Evolutionary conservation across 2,113 vertebrate genomes (phyloP).

Genomic region (Noturus placidus): DNA sequence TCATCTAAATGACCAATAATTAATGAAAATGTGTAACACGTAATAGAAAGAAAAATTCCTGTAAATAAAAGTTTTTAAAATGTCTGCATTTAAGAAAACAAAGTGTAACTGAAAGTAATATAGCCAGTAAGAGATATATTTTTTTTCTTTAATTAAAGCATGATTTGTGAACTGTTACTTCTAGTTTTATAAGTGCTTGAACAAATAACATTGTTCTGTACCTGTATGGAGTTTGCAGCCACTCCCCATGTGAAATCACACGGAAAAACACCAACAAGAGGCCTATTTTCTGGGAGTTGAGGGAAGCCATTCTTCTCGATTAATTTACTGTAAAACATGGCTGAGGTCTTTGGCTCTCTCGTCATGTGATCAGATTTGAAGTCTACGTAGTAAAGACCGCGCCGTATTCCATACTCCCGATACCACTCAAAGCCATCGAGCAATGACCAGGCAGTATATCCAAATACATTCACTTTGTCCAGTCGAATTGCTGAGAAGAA

Average conservation of each 20-base stretch:
- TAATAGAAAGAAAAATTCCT: background rate
- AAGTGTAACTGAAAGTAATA: background rate
- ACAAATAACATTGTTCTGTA: conserved; percentile 57
- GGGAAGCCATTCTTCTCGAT: conserved; percentile 93
- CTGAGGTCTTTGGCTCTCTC: conserved; percentile 89
- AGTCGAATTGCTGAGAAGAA: conserved; percentile 78
- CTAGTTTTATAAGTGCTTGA: background rate
- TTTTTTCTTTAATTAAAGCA: background rate
- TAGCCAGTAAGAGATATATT: background rate
- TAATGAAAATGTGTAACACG: background rate
- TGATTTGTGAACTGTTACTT: background rate
- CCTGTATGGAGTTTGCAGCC: conserved; percentile 88
- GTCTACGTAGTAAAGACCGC: conserved; percentile 92
- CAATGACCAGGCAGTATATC: conserved; percentile 96
- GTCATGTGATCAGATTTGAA: conserved; percentile 88
- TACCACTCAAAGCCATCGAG: conserved; percentile 96
- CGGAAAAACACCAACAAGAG: conserved; percentile 81
- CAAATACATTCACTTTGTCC: conserved; percentile 85
- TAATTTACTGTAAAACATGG: conserved; percentile 88
- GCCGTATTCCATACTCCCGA: conserved; percentile 85
- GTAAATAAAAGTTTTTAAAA: background rate
- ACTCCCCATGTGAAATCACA: conserved; percentile 93
- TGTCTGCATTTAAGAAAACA: background rate
- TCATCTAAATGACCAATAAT: background rate
- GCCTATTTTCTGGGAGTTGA: conserved; percentile 83